Evolutionary conservation across 2,113 vertebrate genomes (phyloP), one percentile per base, ranked within the genome.

Genomic region (Xenopus laevis): DNA sequence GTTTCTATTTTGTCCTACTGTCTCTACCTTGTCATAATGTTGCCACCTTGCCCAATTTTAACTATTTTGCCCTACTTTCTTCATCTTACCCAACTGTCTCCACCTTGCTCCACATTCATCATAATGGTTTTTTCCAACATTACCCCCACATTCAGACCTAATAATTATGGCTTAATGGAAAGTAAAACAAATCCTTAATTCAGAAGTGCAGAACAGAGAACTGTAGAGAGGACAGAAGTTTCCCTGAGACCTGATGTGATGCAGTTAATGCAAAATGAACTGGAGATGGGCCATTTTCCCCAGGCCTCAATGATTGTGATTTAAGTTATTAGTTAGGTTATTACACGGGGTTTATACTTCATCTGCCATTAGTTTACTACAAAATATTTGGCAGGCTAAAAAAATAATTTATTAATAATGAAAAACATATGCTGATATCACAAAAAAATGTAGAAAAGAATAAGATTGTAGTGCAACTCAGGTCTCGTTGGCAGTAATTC

Each of bases 341-440:
- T 60, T 60, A 55, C 53, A 55, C 53, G 1, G 20, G 11, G 71
- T 6, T 73, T 57, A 59, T 66, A 18, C 2, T 74, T 58, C 64
- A 59, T 66, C 21, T 66, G 44, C 64, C 44, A 59, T 67, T 40
- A 15, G 4, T 58, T 27, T 59, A 58, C 55, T 61, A 58, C 58
- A 57, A 72, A 72, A 58, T 52, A 62, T 52, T 52, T 60, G 27
- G n/a, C 15, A 13, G 16, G 20, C 40, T 23, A 27, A 15, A 47
- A 27, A 47, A 59, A 65, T 20, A 60, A 58, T 65, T 52, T 59
- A 33, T 27, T n/a, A 57, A 57, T 55, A 64, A 70, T 68, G 33
- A 18, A 23, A 65, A 72, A 17, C 69, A 65, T 17, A 67, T 73
- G 71, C 66, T 15, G 40, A 45, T 40, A 67, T 23, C 23, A 58